Conservation (phyloP, 2,888 invertebrate species). For the Pherbina coryleti region DNA sequence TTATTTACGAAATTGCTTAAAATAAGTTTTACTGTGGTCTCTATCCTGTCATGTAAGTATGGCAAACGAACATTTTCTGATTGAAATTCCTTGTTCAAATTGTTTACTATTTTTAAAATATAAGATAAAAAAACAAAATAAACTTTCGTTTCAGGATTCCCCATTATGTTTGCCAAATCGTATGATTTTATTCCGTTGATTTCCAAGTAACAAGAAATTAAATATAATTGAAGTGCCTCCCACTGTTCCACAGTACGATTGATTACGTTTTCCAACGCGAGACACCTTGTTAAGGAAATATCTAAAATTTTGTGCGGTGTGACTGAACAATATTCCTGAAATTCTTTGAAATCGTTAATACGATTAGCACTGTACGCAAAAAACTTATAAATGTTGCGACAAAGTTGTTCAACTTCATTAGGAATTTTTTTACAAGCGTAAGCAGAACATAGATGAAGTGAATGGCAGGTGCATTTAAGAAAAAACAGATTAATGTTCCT, state of each 20-base stretch:
- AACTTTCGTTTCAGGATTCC: constrained; percentile 26
- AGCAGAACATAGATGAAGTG: constrained; percentile 28
- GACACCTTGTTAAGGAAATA: constrained; percentile 42
- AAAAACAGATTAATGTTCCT: neutral
- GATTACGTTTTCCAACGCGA: constrained; percentile 44
- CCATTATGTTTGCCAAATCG: constrained; percentile 38
- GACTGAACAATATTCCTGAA: constrained; percentile 40
- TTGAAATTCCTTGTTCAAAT: too few relatives aligned
- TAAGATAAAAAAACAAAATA: too few relatives aligned
- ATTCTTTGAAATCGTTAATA: constrained; percentile 32
- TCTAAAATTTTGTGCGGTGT: constrained; percentile 43
- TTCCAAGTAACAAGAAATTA: constrained; percentile 35
- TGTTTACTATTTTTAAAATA: too few relatives aligned
- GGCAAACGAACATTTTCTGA: too few relatives aligned
- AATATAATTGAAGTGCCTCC: constrained; percentile 40
- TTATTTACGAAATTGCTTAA: constrained; percentile 42
- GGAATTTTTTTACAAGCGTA: constrained; percentile 34
- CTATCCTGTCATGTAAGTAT: too few relatives aligned
- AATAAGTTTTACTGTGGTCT: too few relatives aligned
- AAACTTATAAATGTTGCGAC: constrained; percentile 26
- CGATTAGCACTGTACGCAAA: constrained; percentile 30
- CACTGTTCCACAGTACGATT: constrained; percentile 43
- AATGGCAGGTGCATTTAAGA: constrained; percentile 31
- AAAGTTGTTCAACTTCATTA: constrained; percentile 24
- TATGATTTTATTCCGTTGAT: constrained; percentile 34